Conservation (phyloP, 2,797 vertebrate genomes). For the Aythya fuligula region DNA sequence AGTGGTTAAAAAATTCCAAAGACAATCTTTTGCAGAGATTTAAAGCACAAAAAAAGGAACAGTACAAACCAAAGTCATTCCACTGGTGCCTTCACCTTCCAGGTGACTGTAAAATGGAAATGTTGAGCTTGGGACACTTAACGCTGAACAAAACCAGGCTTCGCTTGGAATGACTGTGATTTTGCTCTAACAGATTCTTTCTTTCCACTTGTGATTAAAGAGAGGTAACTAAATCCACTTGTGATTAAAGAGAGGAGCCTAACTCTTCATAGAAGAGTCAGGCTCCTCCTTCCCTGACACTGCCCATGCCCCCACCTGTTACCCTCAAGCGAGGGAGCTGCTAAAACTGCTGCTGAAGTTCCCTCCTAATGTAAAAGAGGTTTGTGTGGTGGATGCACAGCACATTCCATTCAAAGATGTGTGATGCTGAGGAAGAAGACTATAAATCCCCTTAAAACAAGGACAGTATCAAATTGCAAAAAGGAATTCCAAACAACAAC, state of each 20-base stretch:
- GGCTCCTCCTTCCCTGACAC: background rate
- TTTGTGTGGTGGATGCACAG: background rate
- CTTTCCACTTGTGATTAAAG: background rate
- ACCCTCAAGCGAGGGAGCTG: background rate
- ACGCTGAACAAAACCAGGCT: background rate
- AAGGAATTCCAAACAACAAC: background rate
- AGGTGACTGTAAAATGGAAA: background rate
- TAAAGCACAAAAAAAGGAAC: background rate
- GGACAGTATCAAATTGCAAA: background rate
- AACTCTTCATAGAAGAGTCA: background rate
- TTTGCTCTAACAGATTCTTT: background rate
- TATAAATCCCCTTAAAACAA: background rate
- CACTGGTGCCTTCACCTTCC: background rate
- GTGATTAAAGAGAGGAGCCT: background rate
- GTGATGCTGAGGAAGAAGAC: background rate
- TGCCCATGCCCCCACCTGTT: accelerated
- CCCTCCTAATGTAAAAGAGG: background rate
- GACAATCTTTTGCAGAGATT: background rate
- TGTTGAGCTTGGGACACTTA: background rate
- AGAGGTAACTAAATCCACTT: background rate
- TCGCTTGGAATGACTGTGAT: conserved; percentile 1
- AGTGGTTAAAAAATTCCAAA: background rate
- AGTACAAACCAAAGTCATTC: background rate
- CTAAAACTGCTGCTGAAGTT: background rate
- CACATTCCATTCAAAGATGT: accelerated